Percentiles rank a stretch among this genome's conserved stretches.
These are phyloP conservation scores for Porites australiensis DNA, from an alignment of 64 coral and sea anemone genomes.

Conservation along the genomic window DNA sequence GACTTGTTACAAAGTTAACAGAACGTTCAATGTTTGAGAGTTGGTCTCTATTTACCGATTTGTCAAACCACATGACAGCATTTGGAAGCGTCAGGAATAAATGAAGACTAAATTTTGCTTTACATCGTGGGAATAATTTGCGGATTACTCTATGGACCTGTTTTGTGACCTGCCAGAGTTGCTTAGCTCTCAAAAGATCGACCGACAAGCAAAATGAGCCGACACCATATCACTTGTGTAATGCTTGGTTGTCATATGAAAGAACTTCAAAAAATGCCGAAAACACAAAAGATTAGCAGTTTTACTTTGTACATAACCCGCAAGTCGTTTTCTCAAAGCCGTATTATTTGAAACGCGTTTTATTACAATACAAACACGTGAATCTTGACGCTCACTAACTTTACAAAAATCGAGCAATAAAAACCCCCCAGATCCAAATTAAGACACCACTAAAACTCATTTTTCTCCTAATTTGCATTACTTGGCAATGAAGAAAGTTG, in stretches of 20 bases:
- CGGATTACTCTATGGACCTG: conserved; percentile 29
- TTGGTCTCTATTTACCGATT: conserved; percentile 69
- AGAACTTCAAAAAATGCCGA: conserved; percentile 58
- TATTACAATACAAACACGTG: conserved; percentile 23
- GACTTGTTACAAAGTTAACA: conserved; percentile 64
- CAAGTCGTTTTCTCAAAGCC: not conserved
- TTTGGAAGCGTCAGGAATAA: conserved; percentile 58
- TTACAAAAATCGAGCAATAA: not conserved
- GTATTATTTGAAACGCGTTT: conserved; percentile 11
- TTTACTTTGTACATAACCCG: conserved; percentile 44
- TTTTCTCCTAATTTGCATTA: not conserved
- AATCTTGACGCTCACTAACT: not conserved
- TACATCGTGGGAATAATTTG: conserved; percentile 75
- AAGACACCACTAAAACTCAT: not conserved
- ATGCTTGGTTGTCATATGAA: conserved; percentile 37
- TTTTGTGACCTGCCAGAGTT: conserved; percentile 22
- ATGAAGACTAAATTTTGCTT: conserved; percentile 84
- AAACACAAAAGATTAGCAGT: conserved; percentile 54
- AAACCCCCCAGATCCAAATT: not conserved
- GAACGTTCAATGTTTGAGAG: conserved; percentile 53
- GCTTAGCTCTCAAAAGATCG: conserved; percentile 33
- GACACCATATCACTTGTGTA: conserved; percentile 36
- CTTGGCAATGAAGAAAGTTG: conserved; percentile 11
- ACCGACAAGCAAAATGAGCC: conserved; percentile 42
- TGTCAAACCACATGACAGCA: conserved; percentile 82